phyloP scores from a whole-genome alignment of 2,113 vertebrate species.

The Lamprotornis superbus region DNA sequence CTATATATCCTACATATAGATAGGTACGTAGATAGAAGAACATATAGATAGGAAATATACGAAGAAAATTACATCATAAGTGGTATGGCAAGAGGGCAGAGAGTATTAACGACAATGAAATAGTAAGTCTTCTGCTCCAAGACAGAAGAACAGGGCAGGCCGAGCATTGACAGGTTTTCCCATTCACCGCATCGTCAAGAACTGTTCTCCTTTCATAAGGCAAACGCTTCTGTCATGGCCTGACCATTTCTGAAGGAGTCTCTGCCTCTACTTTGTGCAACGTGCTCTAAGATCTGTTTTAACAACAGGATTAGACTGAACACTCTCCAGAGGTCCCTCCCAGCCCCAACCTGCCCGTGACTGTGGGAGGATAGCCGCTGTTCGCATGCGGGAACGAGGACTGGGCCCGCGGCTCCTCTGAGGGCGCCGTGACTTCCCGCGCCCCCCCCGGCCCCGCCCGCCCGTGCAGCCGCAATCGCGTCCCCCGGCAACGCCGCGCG shows the following conservation, averaged over 20 bases:
- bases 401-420: accelerated
- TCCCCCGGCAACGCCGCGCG: neutral
- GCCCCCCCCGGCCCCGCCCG: neutral
- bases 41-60: neutral
- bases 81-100: too few species aligned
- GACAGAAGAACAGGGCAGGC: too few species aligned
- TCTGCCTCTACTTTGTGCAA: neutral
- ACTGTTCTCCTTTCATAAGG: accelerated
- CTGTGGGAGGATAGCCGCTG: too few species aligned
- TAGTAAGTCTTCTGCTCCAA: too few species aligned
- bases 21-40: too few species aligned
- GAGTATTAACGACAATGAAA: accelerated
- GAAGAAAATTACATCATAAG: accelerated
- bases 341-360: accelerated
- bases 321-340: too few species aligned
- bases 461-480: neutral
- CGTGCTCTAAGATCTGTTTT: too few species aligned
- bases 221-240: accelerated
- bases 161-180: accelerated
- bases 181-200: neutral
- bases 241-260: too few species aligned
- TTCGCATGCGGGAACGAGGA: accelerated
- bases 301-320: neutral
- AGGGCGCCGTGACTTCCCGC: neutral
- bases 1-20: neutral